Evolutionary conservation across 2,888 invertebrate species (phyloP), one percentile per base, ranked within the genome.

Genomic region (Neocrepidodera transversa): DNA sequence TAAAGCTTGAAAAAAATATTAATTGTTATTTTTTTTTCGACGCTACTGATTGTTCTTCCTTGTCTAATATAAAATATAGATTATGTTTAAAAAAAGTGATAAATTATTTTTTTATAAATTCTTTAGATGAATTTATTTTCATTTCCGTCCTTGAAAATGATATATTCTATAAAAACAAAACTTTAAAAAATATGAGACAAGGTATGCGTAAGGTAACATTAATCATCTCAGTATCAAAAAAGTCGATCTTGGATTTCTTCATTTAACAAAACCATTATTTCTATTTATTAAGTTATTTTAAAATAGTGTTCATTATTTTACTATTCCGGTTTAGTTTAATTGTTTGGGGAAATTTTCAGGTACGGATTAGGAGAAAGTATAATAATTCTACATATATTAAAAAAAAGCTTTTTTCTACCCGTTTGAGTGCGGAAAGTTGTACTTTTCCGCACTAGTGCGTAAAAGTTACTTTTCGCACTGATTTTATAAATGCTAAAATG

Each of bases 81-180:
- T 17, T 38, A 38, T 7, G 10, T 38, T 17, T n/a, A n/a, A 5
- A 38, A 38, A 38, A 38, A 38, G 17, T 38, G 38, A 38, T 38
- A 16, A 38, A 38, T 38, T 38, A 38, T 10, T 14, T 38, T 11
- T 38, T 38, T 17, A 38, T 35, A 38, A 17, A 38, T 32, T 32
- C 32, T 13, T 32, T 6, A 32, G 11, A 13, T 4, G 32, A 32
- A 32, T 32, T n/a, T 32, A 32, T 32, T 32, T 32, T 10, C 32
- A 32, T 13, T 32, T 32, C 32, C 32, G 38, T 38, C 38, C 38
- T 38, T 38, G 38, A 10, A 10, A 17, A 38, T 38, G 38, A 38
- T 38, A 38, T 38, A 38, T 38, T 35, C 14, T 2, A 38, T 16
- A 17, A 38, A 17, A 38, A 38, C 13, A 17, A 38, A 16, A 38